Percentiles rank a stretch among this genome's conserved stretches.
Evolutionary conservation across 2,113 vertebrate genomes (phyloP).

Genomic region (Sylvilagus bachmani): DNA sequence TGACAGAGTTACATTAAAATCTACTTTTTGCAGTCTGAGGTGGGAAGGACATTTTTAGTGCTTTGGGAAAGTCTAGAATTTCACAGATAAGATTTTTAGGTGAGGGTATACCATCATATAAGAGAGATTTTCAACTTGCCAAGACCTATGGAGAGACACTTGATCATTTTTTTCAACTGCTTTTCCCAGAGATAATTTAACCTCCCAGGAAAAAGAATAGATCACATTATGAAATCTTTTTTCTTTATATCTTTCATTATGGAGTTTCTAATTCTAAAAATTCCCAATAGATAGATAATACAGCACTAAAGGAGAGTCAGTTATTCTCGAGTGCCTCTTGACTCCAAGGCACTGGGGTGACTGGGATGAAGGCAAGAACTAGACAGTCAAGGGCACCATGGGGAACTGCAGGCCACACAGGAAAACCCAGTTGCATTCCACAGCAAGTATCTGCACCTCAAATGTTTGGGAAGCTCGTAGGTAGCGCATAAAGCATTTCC

Average conservation of each 20-base stretch:
- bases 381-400: not conserved
- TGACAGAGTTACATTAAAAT: not conserved
- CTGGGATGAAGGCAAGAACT: not conserved
- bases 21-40: not conserved
- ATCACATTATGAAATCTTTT: not conserved
- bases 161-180: not conserved
- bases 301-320: not conserved
- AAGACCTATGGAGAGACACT: not conserved
- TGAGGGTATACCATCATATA: rapidly evolving
- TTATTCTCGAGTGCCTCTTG: not conserved
- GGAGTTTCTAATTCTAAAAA: not conserved
- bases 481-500: not conserved
- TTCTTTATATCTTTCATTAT: not conserved
- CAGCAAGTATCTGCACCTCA: not conserved
- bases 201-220: not conserved
- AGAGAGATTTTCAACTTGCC: not conserved
- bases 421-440: not conserved
- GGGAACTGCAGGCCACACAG: not conserved
- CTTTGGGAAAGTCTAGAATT: not conserved
- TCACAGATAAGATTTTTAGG: not conserved
- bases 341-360: not conserved
- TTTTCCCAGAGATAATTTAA: slow-evolving; percentile 6
- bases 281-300: not conserved
- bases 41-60: not conserved
- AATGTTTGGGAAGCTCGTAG: not conserved